Percentiles rank a stretch among this genome's conserved stretches.
These are phyloP conservation scores for Ibidorhyncha struthersii DNA, from an alignment of 2,113 vertebrate genomes.

Conservation along the genomic window DNA sequence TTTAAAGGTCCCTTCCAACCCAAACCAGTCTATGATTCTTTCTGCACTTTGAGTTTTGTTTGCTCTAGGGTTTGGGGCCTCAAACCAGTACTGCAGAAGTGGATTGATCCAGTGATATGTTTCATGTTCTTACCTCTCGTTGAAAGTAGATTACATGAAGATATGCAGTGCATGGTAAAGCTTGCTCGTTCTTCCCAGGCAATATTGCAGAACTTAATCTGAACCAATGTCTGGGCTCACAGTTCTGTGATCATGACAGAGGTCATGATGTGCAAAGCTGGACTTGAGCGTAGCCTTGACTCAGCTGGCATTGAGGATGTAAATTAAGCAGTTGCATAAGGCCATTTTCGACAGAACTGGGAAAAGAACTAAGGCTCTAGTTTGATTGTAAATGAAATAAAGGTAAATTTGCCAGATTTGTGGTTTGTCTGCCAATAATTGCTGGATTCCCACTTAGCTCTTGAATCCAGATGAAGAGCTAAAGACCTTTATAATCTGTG, in stretches of 20 bases:
- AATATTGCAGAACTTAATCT: neutral
- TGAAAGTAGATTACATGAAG: neutral
- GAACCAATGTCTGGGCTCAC: neutral
- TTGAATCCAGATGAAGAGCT: neutral
- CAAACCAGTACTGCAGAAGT: neutral
- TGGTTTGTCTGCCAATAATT: neutral
- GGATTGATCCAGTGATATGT: fast-evolving
- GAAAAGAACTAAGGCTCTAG: neutral
- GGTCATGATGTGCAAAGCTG: neutral
- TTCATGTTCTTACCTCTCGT: neutral
- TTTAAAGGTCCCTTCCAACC: neutral
- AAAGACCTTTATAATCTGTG: neutral
- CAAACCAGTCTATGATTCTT: neutral
- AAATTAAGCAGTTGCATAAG: neutral
- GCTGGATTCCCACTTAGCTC: neutral
- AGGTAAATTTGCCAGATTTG: neutral
- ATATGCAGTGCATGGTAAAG: fast-evolving
- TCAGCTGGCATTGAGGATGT: fast-evolving
- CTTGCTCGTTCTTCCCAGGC: neutral
- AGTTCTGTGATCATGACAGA: neutral
- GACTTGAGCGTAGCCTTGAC: neutral
- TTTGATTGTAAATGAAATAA: neutral
- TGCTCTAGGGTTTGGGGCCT: neutral
- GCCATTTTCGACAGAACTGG: neutral
- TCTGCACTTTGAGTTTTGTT: neutral